A percentile compares a stretch with the other conserved stretches of the same genome.
Evolutionary conservation across 2,113 vertebrate genomes (phyloP).

Genomic region (Ivindomyrus marchei): DNA sequence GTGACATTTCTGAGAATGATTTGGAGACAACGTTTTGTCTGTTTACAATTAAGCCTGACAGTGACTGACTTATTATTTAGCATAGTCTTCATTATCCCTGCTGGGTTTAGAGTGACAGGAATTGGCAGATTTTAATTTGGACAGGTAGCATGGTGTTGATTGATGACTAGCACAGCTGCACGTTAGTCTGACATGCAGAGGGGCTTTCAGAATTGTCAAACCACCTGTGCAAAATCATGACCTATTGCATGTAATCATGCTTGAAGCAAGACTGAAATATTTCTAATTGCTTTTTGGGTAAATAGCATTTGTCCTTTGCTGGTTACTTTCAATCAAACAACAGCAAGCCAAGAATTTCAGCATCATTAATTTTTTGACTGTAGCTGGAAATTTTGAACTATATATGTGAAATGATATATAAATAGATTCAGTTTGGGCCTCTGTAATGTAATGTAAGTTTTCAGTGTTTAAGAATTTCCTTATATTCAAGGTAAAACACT

Average conservation of each 20-base stretch:
- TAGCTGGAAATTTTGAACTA: neutral
- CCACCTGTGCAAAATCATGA: neutral
- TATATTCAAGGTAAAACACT: neutral
- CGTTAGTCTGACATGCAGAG: neutral
- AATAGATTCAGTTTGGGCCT: neutral
- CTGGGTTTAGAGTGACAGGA: neutral
- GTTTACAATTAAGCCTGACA: neutral
- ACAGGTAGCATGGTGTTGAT: neutral
- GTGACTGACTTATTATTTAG: neutral
- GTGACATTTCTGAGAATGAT: neutral
- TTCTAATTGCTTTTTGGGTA: neutral
- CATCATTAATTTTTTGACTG: neutral
- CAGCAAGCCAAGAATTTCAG: neutral
- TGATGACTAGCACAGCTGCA: neutral
- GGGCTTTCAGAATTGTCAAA: neutral
- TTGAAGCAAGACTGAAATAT: slow-evolving; percentile 1
- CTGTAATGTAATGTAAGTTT: neutral
- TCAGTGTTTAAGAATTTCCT: neutral
- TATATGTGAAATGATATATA: neutral
- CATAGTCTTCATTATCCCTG: neutral
- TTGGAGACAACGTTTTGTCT: neutral
- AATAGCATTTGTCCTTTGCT: neutral
- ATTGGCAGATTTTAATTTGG: neutral
- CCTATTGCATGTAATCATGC: neutral
- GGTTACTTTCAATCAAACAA: neutral